Percentiles rank a stretch among this genome's conserved stretches.
These are phyloP conservation scores for Dryobota labecula DNA, from an alignment of 2,888 invertebrate species.

Conservation along the genomic window DNA sequence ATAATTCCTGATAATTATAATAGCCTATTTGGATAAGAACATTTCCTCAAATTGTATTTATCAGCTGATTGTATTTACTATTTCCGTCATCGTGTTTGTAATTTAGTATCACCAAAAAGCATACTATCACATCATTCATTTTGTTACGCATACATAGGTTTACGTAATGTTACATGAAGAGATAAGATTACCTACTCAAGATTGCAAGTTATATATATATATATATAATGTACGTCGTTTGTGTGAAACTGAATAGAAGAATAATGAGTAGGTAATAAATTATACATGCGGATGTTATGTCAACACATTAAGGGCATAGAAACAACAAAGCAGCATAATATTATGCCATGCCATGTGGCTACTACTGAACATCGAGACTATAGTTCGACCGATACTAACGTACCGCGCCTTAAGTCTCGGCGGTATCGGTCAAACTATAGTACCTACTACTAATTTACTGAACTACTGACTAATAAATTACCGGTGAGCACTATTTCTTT, in stretches of 20 bases:
- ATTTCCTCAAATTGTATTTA: constrained; percentile 52
- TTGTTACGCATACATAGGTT: constrained; percentile 33
- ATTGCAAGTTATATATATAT: constrained; percentile 30
- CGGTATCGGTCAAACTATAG: too few species aligned
- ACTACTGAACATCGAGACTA: constrained; percentile 22
- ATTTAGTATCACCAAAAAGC: constrained; percentile 30
- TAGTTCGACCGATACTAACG: too few species aligned
- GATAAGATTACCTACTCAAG: constrained; percentile 58
- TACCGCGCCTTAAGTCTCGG: too few species aligned
- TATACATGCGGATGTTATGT: constrained; percentile 39
- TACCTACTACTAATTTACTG: too few species aligned
- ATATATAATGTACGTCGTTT: constrained; percentile 20
- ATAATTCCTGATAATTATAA: constrained; percentile 24
- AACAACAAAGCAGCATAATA: constrained; percentile 22
- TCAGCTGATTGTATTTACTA: constrained; percentile 43
- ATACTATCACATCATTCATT: constrained; percentile 31
- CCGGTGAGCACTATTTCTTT: constrained; percentile 39
- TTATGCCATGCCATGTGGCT: constrained; percentile 1
- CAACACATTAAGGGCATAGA: constrained; percentile 16
- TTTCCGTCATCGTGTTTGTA: constrained; percentile 34
- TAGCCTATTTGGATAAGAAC: constrained; percentile 29
- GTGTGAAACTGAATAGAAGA: constrained; percentile 49
- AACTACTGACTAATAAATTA: constrained; percentile 24
- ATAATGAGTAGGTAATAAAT: constrained; percentile 50
- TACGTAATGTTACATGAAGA: constrained; percentile 47